A percentile compares a stretch with the other conserved stretches of the same genome.
phyloP scores from a whole-genome alignment of 2,888 invertebrate genomes.

The Ischnura elegans region DNA sequence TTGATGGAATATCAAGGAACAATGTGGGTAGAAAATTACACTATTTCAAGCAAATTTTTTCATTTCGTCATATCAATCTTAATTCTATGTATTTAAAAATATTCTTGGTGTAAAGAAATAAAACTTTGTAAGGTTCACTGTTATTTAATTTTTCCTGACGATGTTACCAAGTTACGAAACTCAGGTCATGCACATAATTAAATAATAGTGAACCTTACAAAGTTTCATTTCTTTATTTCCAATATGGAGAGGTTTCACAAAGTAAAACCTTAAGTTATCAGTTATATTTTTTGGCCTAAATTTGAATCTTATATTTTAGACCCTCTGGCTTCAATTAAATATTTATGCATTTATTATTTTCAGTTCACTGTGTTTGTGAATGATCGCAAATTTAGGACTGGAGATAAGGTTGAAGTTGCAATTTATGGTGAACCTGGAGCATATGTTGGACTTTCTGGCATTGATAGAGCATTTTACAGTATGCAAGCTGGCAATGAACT shows the following conservation, averaged over 20 bases:
- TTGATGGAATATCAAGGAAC: constrained; percentile 95
- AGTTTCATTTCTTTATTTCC: no score
- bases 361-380: constrained; percentile 92
- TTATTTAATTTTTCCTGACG: no score
- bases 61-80: neutral
- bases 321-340: neutral
- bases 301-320: neutral
- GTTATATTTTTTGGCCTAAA: neutral
- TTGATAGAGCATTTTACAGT: constrained; percentile 93
- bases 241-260: no score
- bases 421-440: constrained; percentile 96
- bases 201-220: no score
- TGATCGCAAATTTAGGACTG: constrained; percentile 95
- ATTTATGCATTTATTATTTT: constrained; percentile 72
- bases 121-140: no score
- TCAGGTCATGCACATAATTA: no score
- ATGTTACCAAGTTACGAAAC: no score
- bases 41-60: no score
- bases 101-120: no score
- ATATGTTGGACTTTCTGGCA: constrained; percentile 94
- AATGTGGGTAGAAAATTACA: constrained; percentile 81
- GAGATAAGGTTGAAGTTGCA: constrained; percentile 95
- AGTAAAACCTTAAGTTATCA: neutral
- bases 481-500: constrained; percentile 97
- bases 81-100: neutral